A percentile compares a stretch with the other conserved stretches of the same genome.
These are phyloP conservation scores for Panulirus ornatus DNA, from an alignment of 1,140 invertebrate species.

Conservation along the genomic window DNA sequence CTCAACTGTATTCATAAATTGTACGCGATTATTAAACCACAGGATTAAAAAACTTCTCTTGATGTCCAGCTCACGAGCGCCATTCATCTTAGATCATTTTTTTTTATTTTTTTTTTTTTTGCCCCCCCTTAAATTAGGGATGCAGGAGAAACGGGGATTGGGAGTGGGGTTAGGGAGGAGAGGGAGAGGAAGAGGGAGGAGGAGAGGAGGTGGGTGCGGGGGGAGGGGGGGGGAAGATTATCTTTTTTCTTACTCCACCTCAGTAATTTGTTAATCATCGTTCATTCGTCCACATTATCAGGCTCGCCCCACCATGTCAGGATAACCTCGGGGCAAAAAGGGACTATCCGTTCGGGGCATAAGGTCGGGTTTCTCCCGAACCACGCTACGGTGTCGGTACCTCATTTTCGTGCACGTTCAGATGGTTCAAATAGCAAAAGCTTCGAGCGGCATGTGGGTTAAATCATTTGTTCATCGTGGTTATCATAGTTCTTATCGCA, in stretches of 20 bases:
- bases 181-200: too few relatives aligned
- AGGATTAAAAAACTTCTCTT: constrained; percentile 38
- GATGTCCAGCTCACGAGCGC: constrained; percentile 25
- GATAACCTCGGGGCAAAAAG: constrained; percentile 35
- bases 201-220: too few relatives aligned
- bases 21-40: constrained; percentile 8
- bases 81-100: constrained; percentile 29
- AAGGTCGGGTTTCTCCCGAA: not conserved
- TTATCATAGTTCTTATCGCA: constrained; percentile 34
- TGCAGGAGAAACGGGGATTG: not conserved
- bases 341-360: constrained; percentile 14
- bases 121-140: not conserved
- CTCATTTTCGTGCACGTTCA: not conserved
- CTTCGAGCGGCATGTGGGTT: not conserved
- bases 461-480: constrained; percentile 32
- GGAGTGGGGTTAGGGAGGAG: too few relatives aligned
- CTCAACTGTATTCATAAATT: constrained; percentile 36
- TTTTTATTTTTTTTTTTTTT: constrained; percentile 38
- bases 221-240: not conserved
- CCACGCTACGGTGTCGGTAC: not conserved
- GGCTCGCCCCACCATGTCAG: constrained; percentile 55
- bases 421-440: not conserved
- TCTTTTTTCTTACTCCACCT: constrained; percentile 28
- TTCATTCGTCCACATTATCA: constrained; percentile 69
- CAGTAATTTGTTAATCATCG: constrained; percentile 68